Evolutionary conservation across 2,797 vertebrate species (phyloP).

Genomic region (Platyrinchus mystaceus): DNA sequence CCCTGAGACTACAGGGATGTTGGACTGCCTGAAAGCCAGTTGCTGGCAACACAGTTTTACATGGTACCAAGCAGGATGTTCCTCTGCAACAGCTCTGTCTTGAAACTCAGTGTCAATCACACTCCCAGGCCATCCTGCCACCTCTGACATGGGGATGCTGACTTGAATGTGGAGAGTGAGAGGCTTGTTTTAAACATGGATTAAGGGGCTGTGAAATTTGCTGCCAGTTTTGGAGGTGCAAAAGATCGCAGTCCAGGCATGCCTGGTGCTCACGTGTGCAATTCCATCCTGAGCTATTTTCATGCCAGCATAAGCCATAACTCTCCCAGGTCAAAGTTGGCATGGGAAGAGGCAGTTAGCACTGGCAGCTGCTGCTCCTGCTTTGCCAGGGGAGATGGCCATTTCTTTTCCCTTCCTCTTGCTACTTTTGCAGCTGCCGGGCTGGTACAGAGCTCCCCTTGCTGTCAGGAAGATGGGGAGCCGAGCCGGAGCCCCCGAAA

Average conservation of each 20-base stretch:
- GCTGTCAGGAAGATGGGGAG: background rate
- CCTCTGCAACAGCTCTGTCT: background rate
- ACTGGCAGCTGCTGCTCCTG: constrained; percentile 24
- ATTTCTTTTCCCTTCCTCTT: constrained; percentile 19
- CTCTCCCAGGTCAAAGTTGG: constrained; percentile 42
- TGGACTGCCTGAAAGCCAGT: background rate
- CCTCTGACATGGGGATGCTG: background rate
- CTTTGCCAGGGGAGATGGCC: constrained; percentile 15
- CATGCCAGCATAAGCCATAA: background rate
- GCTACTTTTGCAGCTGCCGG: background rate
- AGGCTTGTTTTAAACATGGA: background rate
- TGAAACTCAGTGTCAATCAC: background rate
- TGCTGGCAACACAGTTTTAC: background rate
- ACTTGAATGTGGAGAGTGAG: background rate
- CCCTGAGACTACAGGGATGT: background rate
- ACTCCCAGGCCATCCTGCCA: background rate
- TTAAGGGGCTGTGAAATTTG: background rate
- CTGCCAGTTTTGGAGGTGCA: background rate
- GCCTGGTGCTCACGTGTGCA: background rate
- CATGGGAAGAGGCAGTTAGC: constrained; percentile 13
- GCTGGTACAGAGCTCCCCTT: background rate
- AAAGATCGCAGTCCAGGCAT: background rate
- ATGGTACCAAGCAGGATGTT: background rate
- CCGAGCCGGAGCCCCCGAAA: background rate
- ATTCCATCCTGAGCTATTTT: background rate